Conservation (phyloP, 2,797 vertebrate genomes). For the Urophycis tenuis region DNA sequence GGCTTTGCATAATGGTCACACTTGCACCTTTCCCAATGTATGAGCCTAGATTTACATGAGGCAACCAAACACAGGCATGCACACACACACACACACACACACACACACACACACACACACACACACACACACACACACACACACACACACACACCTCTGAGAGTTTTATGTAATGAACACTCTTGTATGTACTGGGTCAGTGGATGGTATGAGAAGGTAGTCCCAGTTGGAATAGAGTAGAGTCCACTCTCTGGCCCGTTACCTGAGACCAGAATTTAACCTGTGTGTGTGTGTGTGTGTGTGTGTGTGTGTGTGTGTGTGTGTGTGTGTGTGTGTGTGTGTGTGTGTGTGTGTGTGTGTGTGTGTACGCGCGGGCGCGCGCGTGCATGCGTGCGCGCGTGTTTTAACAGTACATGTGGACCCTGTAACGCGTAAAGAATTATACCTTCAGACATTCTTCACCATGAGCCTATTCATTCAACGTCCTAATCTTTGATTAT, state of each 20-base stretch:
- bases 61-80: background rate
- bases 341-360: background rate
- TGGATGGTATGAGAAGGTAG: background rate
- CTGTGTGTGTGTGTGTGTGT: background rate
- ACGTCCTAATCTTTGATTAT: background rate
- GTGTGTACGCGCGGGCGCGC: background rate
- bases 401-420: background rate
- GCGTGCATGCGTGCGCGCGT: background rate
- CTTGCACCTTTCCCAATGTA: background rate
- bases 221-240: background rate
- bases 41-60: background rate
- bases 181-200: background rate
- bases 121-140: background rate
- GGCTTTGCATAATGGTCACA: conserved; percentile 19
- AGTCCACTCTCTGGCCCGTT: too few species aligned
- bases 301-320: conserved; percentile 2
- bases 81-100: background rate
- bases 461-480: background rate
- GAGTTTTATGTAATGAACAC: background rate
- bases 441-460: background rate
- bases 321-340: too few species aligned
- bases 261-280: too few species aligned
- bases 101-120: too few species aligned
- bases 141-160: background rate
- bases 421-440: background rate